Percentiles rank a stretch among this genome's conserved stretches.
phyloP scores from a whole-genome alignment of 2,113 vertebrate genomes.

The Leptosomus discolor region DNA sequence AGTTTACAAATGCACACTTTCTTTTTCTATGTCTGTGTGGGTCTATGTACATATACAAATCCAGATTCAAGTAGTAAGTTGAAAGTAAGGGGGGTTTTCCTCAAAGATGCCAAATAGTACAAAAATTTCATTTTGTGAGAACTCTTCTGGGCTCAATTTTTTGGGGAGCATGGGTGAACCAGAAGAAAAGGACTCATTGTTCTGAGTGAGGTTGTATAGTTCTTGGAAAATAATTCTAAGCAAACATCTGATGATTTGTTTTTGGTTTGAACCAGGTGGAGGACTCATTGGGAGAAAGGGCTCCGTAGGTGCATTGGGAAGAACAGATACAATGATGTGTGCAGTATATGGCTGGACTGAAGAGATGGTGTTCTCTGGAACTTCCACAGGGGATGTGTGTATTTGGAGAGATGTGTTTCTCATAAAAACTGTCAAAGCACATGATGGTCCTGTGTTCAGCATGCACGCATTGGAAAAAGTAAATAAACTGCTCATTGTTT shows the following conservation, averaged over 20 bases:
- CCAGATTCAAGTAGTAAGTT: background rate
- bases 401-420: constrained; percentile 97
- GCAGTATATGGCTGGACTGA: constrained; percentile 96
- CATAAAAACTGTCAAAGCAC: constrained; percentile 96
- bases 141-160: background rate
- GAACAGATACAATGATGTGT: constrained; percentile 96
- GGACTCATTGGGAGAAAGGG: constrained; percentile 95
- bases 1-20: background rate
- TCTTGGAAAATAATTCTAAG: background rate
- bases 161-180: background rate
- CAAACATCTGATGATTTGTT: background rate
- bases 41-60: background rate
- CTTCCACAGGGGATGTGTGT: constrained; percentile 92
- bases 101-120: background rate
- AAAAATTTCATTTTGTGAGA: background rate
- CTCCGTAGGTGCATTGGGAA: constrained; percentile 81
- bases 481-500: constrained; percentile 46
- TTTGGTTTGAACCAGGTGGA: constrained; percentile 80
- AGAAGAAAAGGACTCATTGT: background rate
- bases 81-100: background rate
- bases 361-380: constrained; percentile 96
- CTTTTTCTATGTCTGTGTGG: background rate
- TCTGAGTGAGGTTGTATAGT: background rate
- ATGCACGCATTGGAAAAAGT: constrained; percentile 98
- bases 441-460: constrained; percentile 97